phyloP scores from a whole-genome alignment of 2,797 vertebrate species.

The Pelobates cultripes region DNA sequence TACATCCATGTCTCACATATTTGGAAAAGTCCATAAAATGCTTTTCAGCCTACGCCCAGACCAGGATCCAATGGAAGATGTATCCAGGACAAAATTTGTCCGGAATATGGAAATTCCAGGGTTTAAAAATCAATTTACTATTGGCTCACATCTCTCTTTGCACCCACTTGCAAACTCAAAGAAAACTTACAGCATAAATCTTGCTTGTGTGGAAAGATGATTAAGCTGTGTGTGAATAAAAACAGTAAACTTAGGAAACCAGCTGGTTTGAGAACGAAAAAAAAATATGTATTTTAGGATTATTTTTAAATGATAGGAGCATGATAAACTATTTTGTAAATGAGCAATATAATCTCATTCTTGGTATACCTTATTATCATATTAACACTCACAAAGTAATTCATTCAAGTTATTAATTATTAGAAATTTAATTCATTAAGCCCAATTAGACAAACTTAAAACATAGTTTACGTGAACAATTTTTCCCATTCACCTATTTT shows the following conservation, averaged over 20 bases:
- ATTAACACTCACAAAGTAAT: no score
- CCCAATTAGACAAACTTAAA: no score
- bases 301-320: neutral
- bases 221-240: slow-evolving; percentile 4
- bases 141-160: slow-evolving; percentile 4
- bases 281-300: neutral
- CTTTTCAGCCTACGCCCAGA: slow-evolving; percentile 28
- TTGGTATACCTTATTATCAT: no score
- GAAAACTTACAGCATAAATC: neutral
- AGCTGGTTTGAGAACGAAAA: neutral
- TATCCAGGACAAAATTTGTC: neutral
- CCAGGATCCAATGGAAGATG: slow-evolving; percentile 12
- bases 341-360: no score
- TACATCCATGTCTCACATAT: slow-evolving; percentile 36
- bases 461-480: no score
- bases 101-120: slow-evolving; percentile 27
- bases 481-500: no score
- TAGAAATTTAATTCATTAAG: no score
- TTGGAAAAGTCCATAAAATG: slow-evolving; percentile 40
- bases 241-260: neutral
- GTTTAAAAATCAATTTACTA: slow-evolving; percentile 32
- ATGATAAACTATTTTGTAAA: neutral
- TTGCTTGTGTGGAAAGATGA: slow-evolving; percentile 22
- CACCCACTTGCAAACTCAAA: neutral
- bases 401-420: no score